These are phyloP conservation scores for Globicephala melas DNA, from an alignment of 2,113 vertebrate species.

Conservation along the genomic window DNA sequence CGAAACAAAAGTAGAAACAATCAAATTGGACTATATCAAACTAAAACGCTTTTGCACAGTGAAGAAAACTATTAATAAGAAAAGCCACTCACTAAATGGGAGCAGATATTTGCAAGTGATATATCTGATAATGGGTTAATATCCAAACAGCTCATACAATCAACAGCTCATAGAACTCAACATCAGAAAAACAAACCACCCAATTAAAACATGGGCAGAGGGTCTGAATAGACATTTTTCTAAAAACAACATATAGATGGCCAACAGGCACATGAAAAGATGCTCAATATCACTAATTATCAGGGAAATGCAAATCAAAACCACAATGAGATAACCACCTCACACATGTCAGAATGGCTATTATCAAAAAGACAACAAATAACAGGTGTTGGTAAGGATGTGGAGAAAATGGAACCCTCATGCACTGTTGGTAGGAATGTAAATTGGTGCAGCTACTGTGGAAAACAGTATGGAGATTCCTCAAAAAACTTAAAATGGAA, in stretches of 20 bases:
- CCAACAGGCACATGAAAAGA: neutral
- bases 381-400: neutral
- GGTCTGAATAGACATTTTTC: neutral
- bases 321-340: neutral
- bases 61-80: neutral
- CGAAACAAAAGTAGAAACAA: neutral
- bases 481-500: neutral
- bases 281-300: neutral
- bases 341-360: neutral
- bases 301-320: neutral
- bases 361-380: neutral
- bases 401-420: neutral
- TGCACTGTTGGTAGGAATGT: neutral
- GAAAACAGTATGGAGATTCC: neutral
- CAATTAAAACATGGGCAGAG: neutral
- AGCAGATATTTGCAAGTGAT: neutral
- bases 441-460: neutral
- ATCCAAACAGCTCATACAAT: neutral
- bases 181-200: neutral
- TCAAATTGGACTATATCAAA: neutral
- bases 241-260: neutral
- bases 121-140: neutral
- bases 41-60: neutral
- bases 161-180: neutral
- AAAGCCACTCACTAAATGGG: neutral